phyloP scores from a whole-genome alignment of 2,888 invertebrate species.

The Notocelia uddmanniana region DNA sequence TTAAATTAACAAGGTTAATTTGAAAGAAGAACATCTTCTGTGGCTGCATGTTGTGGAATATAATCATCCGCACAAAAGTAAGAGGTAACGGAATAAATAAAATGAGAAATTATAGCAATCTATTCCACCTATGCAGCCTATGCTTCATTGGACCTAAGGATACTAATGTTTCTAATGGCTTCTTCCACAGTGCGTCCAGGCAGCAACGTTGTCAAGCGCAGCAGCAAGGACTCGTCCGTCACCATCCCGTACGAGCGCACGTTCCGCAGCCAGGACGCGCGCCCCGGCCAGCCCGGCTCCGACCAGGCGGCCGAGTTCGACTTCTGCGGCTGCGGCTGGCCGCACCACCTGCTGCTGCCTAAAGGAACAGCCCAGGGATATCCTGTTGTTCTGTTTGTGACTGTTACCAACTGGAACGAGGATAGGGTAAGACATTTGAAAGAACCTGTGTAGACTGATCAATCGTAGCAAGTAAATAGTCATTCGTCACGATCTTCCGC shows the following conservation, averaged over 20 bases:
- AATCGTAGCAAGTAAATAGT: too few species aligned
- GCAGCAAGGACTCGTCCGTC: slow-evolving; percentile 90
- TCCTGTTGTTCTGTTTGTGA: slow-evolving; percentile 89
- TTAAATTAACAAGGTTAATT: too few species aligned
- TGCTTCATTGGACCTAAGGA: too few species aligned
- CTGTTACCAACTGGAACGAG: slow-evolving; percentile 90
- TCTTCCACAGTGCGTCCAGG: slow-evolving; percentile 87
- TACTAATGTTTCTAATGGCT: too few species aligned
- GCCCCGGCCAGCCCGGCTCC: slow-evolving; percentile 85
- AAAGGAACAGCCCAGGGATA: slow-evolving; percentile 89
- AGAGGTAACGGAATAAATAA: too few species aligned
- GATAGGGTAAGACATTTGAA: slow-evolving; percentile 84
- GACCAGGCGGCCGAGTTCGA: slow-evolving; percentile 87
- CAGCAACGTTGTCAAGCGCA: slow-evolving; percentile 87
- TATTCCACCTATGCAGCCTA: too few species aligned
- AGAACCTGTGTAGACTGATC: background rate
- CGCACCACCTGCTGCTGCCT: slow-evolving; percentile 92
- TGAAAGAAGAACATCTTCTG: too few species aligned
- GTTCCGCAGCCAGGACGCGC: slow-evolving; percentile 88
- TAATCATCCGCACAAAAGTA: too few species aligned
- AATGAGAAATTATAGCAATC: too few species aligned
- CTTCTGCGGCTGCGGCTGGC: slow-evolving; percentile 96
- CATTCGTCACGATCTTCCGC: too few species aligned
- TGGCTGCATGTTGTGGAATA: too few species aligned
- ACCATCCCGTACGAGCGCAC: slow-evolving; percentile 94